Evolutionary conservation across 2,888 invertebrate species (phyloP).

Genomic region (Spodoptera exigua): DNA sequence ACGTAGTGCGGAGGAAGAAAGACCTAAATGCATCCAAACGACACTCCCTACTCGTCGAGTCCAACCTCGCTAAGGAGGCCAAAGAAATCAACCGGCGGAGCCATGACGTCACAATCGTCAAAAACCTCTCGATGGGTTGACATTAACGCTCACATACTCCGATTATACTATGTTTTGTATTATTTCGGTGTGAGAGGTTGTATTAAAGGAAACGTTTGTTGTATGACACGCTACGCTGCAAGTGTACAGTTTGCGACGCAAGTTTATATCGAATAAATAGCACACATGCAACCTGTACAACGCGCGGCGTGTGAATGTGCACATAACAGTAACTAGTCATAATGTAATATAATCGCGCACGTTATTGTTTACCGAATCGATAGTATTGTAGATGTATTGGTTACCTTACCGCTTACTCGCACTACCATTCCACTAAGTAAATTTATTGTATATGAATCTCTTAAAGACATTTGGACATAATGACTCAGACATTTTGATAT

Average conservation of each 20-base stretch:
- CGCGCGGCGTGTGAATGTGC: constrained; percentile 65
- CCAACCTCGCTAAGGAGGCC: constrained; percentile 76
- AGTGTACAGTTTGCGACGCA: constrained; percentile 37
- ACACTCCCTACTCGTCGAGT: constrained; percentile 85
- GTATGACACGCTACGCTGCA: constrained; percentile 32
- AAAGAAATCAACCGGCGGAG: constrained; percentile 82
- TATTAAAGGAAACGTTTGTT: constrained; percentile 35
- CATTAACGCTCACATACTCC: constrained; percentile 55
- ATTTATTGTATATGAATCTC: constrained; percentile 49
- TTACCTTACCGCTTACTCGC: constrained; percentile 37
- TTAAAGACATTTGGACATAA: constrained; percentile 25
- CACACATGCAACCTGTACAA: constrained; percentile 14
- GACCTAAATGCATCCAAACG: constrained; percentile 76
- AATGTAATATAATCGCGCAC: constrained; percentile 68
- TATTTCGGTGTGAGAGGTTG: constrained; percentile 45
- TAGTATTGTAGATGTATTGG: constrained; percentile 44
- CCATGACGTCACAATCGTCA: constrained; percentile 79
- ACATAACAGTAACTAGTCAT: constrained; percentile 82
- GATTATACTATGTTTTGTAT: constrained; percentile 47
- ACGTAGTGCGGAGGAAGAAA: constrained; percentile 81
- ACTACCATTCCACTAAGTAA: constrained; percentile 46
- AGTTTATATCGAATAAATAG: constrained; percentile 14
- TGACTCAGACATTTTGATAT: constrained; percentile 7
- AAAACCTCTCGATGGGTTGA: constrained; percentile 86
- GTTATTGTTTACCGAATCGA: constrained; percentile 42